These are phyloP conservation scores for Bombyx mandarina DNA, from an alignment of 1,140 invertebrate genomes.

Conservation along the genomic window DNA sequence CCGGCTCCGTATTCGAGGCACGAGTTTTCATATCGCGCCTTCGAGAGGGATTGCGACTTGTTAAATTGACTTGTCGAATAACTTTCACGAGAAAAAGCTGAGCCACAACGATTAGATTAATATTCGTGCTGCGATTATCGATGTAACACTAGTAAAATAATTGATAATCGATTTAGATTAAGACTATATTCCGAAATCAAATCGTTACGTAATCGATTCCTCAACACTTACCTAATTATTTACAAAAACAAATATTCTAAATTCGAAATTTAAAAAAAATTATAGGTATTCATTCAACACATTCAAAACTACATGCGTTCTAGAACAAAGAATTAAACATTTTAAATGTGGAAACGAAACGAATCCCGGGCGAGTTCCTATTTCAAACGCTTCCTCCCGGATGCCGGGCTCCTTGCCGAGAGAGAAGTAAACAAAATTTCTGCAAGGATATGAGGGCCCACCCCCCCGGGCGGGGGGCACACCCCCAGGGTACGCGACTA, in stretches of 20 bases:
- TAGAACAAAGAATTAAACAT: no score
- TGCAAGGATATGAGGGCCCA: constrained; percentile 61
- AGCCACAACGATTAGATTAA: not conserved
- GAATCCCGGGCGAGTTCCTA: constrained; percentile 32
- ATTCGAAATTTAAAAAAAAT: no score
- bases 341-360: no score
- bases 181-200: no score
- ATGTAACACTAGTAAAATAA: no score
- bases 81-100: no score
- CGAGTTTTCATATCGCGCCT: constrained; percentile 49
- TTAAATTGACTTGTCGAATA: constrained; percentile 1
- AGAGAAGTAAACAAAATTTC: constrained; percentile 68
- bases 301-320: no score
- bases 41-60: not conserved
- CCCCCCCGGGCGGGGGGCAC: constrained; percentile 8
- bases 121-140: not conserved
- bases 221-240: no score
- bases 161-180: no score
- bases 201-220: no score
- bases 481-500: constrained; percentile 24
- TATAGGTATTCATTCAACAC: no score
- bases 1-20: constrained; percentile 48
- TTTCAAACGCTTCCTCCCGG: constrained; percentile 51
- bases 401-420: constrained; percentile 59
- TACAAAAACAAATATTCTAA: no score